phyloP scores from a whole-genome alignment of 2,888 invertebrate species.

The Cabera pusaria region DNA sequence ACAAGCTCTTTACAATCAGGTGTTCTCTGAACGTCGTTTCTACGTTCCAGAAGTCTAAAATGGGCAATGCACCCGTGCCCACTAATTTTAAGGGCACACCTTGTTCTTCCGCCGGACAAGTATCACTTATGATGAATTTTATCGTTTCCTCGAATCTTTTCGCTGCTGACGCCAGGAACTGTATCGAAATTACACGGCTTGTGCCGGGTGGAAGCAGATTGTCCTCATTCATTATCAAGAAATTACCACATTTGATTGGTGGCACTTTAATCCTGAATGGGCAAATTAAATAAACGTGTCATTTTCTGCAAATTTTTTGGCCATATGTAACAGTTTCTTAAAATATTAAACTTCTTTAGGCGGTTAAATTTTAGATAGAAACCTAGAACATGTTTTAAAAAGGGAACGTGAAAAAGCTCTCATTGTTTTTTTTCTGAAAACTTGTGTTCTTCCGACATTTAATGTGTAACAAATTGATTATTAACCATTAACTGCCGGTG shows the following conservation, averaged over 20 bases:
- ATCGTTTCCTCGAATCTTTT: slow-evolving; percentile 68
- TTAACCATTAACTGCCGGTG: too few species aligned
- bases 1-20: slow-evolving; percentile 76
- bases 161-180: slow-evolving; percentile 61
- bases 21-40: slow-evolving; percentile 84
- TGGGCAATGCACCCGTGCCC: slow-evolving; percentile 82
- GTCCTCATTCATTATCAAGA: slow-evolving; percentile 68
- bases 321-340: too few species aligned
- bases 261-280: slow-evolving; percentile 59
- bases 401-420: too few species aligned
- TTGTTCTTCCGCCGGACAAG: slow-evolving; percentile 72
- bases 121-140: slow-evolving; percentile 70
- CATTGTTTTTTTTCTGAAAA: too few species aligned
- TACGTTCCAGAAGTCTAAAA: slow-evolving; percentile 81
- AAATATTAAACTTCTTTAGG: too few species aligned
- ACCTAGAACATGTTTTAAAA: too few species aligned
- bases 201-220: slow-evolving; percentile 72
- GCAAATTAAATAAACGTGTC: not conserved
- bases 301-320: too few species aligned
- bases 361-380: too few species aligned
- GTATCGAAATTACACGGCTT: slow-evolving; percentile 66
- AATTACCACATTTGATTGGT: slow-evolving; percentile 71
- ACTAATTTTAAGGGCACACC: slow-evolving; percentile 75
- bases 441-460: too few species aligned
- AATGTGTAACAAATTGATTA: too few species aligned